phyloP scores from a whole-genome alignment of 2,797 vertebrate species.

The Tadarida brasiliensis region DNA sequence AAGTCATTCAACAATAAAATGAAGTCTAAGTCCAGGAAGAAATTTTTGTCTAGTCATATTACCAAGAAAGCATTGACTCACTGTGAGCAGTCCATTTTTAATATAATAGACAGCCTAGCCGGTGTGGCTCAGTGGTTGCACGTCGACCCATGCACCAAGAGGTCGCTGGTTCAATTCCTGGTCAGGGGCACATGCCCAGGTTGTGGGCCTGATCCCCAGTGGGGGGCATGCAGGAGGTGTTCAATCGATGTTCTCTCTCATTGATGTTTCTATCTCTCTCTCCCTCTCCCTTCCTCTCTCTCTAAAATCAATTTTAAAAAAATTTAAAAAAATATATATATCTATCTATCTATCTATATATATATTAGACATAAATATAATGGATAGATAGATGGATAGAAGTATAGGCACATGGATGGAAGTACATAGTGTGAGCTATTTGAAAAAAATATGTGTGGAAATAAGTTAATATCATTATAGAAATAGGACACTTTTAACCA shows the following conservation, averaged over 20 bases:
- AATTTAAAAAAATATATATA: too few species aligned
- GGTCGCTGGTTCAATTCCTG: too few species aligned
- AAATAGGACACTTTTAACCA: background rate
- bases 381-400: background rate
- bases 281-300: too few species aligned
- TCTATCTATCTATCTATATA: too few species aligned
- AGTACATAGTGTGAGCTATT: background rate
- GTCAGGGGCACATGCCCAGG: too few species aligned
- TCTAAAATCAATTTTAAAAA: too few species aligned
- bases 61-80: background rate
- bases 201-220: too few species aligned
- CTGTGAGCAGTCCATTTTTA: background rate
- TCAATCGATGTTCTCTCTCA: too few species aligned
- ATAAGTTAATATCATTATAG: background rate
- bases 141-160: too few species aligned
- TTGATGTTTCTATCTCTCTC: too few species aligned
- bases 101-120: background rate
- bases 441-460: background rate
- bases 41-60: background rate
- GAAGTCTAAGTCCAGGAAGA: background rate
- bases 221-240: too few species aligned
- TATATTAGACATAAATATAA: background rate
- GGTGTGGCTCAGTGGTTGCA: too few species aligned
- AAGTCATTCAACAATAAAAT: background rate
- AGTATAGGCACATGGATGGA: background rate